A percentile compares a stretch with the other conserved stretches of the same genome.
These are phyloP conservation scores for Argyrosomus regius DNA, from an alignment of 2,797 vertebrate genomes.

Conservation along the genomic window DNA sequence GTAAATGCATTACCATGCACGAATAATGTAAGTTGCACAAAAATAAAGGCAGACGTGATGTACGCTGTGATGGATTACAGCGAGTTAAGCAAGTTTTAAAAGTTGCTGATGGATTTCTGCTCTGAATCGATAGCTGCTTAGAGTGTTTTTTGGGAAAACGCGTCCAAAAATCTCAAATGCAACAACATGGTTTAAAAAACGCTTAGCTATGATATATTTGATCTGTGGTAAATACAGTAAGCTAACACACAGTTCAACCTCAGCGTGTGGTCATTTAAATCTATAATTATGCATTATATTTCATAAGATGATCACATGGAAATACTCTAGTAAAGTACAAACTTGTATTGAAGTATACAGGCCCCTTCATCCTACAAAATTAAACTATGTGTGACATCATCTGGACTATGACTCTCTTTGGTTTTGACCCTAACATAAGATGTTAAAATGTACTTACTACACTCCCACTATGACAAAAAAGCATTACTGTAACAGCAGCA, in stretches of 20 bases:
- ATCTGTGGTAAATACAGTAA: background rate
- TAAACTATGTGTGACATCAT: slow-evolving; percentile 1
- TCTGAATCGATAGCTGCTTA: background rate
- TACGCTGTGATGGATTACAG: background rate
- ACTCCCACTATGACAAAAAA: slow-evolving; percentile 2
- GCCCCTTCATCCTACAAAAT: background rate
- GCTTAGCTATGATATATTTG: background rate
- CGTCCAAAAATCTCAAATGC: background rate
- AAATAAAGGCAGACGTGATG: background rate
- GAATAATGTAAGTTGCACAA: background rate
- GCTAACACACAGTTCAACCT: too few species aligned
- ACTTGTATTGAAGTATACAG: background rate
- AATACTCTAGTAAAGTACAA: background rate
- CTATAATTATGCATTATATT: background rate
- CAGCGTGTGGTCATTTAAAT: background rate
- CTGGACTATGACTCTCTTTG: background rate
- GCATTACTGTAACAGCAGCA: slow-evolving; percentile 5
- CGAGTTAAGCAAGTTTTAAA: background rate
- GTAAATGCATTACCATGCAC: background rate
- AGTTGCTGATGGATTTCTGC: background rate
- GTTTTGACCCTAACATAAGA: slow-evolving; percentile 1
- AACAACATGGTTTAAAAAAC: background rate
- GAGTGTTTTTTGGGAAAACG: background rate
- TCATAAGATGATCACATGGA: background rate
- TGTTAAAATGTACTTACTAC: background rate